Conservation (phyloP, 2,888 invertebrate genomes). For the Ganaspis brasiliensis region DNA sequence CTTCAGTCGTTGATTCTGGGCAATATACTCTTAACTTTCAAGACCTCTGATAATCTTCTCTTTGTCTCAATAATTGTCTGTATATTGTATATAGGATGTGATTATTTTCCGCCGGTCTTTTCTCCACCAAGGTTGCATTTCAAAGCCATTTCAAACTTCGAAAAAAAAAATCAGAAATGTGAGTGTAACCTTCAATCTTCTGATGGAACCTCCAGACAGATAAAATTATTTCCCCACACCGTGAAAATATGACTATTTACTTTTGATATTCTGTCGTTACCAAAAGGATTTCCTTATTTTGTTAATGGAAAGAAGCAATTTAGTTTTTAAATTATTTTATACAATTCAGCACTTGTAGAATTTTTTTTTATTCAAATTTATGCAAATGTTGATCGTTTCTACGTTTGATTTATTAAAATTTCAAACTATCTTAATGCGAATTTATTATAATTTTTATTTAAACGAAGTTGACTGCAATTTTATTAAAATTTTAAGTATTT, state of each 20-base stretch:
- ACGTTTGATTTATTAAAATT: too few relatives aligned
- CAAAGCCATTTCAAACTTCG: slow-evolving; percentile 4
- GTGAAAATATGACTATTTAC: too few relatives aligned
- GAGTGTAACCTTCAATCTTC: neutral
- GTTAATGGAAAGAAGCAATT: neutral
- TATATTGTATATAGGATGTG: neutral
- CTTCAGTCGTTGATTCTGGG: neutral
- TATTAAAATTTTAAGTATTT: too few relatives aligned
- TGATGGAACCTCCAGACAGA: neutral
- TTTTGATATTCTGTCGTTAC: neutral
- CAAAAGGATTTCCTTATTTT: neutral
- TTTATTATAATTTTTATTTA: too few relatives aligned
- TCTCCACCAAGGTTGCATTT: slow-evolving; percentile 10
- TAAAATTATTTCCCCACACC: too few relatives aligned
- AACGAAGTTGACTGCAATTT: too few relatives aligned
- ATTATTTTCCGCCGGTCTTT: neutral
- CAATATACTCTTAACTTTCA: neutral
- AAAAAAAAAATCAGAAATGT: slow-evolving; percentile 14
- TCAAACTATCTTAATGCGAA: too few relatives aligned
- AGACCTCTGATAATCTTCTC: neutral
- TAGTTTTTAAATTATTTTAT: neutral
- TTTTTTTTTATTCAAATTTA: too few relatives aligned
- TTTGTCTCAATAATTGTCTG: slow-evolving; percentile 15
- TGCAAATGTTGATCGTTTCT: too few relatives aligned
- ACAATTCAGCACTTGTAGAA: neutral